These are phyloP conservation scores for Alosa sapidissima DNA, from an alignment of 2,797 vertebrate species.

Conservation along the genomic window DNA sequence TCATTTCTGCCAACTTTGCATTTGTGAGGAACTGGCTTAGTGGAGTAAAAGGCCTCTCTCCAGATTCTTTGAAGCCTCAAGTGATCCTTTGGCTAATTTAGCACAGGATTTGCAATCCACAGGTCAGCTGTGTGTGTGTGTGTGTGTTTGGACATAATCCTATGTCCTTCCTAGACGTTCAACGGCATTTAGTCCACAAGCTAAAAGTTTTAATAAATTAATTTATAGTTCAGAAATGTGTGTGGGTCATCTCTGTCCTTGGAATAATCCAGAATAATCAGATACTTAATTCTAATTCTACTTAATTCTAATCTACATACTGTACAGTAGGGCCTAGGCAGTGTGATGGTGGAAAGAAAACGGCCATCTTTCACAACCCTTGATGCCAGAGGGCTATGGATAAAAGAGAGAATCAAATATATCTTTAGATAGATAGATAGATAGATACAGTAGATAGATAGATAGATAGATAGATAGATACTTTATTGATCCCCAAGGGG, in stretches of 20 bases:
- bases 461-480: too few species aligned
- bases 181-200: neutral
- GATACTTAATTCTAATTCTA: neutral
- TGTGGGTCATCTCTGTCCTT: neutral
- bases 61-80: conserved; percentile 1
- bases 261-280: neutral
- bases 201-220: neutral
- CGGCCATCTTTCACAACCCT: neutral
- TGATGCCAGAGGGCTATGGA: neutral
- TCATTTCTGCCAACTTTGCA: conserved; percentile 10
- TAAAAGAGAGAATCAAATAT: neutral
- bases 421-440: too few species aligned
- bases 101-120: neutral
- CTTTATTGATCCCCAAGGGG: too few species aligned
- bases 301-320: neutral
- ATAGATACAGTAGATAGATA: too few species aligned
- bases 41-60: neutral
- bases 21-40: neutral
- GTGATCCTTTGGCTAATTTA: neutral
- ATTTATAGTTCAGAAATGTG: neutral
- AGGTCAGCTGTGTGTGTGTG: neutral
- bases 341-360: neutral
- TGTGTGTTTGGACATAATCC: neutral
- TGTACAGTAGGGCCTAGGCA: neutral
- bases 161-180: neutral